phyloP scores from a whole-genome alignment of 2,113 vertebrate genomes.

The Oreotrochilus melanogaster region DNA sequence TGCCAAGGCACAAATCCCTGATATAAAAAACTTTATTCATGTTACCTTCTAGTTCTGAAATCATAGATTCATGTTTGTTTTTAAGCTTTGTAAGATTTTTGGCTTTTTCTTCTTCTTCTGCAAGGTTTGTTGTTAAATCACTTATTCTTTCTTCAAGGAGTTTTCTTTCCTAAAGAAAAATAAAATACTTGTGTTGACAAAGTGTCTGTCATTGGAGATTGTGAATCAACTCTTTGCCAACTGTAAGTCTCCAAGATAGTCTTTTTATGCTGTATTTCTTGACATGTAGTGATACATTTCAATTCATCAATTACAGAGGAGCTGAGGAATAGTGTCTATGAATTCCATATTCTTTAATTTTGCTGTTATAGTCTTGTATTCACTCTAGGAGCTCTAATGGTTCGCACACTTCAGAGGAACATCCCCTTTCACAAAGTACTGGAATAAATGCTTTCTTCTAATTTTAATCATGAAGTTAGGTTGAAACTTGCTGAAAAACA shows the following conservation, averaged over 20 bases:
- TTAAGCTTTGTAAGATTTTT: slow-evolving; percentile 95
- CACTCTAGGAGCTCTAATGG: background rate
- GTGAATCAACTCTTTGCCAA: background rate
- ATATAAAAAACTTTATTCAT: background rate
- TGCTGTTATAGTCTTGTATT: background rate
- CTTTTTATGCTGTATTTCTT: background rate
- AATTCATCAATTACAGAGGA: background rate
- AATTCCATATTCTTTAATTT: background rate
- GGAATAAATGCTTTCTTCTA: background rate
- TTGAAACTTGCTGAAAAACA: background rate
- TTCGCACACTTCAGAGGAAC: background rate
- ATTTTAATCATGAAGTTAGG: background rate
- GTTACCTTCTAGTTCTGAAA: slow-evolving; percentile 93
- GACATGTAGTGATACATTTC: background rate
- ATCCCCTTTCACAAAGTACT: background rate
- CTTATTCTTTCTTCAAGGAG: slow-evolving; percentile 91
- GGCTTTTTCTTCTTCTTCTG: slow-evolving; percentile 96
- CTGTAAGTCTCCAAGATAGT: background rate
- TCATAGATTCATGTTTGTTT: slow-evolving; percentile 95
- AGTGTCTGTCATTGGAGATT: background rate
- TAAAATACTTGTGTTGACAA: background rate
- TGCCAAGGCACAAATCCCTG: background rate
- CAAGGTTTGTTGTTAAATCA: slow-evolving; percentile 90
- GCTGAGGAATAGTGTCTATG: background rate
- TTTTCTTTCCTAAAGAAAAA: slow-evolving; percentile 85